These are phyloP conservation scores for Hetaerina americana DNA, from an alignment of 1,140 invertebrate genomes.

Conservation along the genomic window DNA sequence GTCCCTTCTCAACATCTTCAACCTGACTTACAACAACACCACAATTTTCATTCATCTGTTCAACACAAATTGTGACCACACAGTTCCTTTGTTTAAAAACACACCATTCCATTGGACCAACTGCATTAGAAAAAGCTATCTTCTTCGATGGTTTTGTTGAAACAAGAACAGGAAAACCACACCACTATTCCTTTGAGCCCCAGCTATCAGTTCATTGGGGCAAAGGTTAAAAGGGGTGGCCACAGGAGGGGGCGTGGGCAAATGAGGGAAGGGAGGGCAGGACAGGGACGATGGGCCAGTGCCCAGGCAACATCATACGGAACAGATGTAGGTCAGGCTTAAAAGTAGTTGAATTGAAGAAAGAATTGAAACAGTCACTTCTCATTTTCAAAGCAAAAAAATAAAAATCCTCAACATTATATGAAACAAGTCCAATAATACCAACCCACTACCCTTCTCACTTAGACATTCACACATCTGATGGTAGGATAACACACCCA, in stretches of 20 bases:
- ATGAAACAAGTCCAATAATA: neutral
- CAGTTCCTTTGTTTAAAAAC: neutral
- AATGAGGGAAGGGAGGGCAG: too few species aligned
- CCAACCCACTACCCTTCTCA: neutral
- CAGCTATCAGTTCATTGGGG: neutral
- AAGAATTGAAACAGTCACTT: neutral
- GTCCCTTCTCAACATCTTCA: neutral
- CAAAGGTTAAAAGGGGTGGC: neutral
- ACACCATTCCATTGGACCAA: neutral
- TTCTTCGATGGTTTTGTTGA: neutral
- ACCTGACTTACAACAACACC: neutral
- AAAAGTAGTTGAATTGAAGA: neutral
- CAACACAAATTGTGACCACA: neutral
- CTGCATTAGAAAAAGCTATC: neutral
- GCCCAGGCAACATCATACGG: neutral
- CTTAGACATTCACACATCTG: neutral
- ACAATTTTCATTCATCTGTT: neutral
- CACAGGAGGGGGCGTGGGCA: neutral
- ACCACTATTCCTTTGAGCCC: neutral
- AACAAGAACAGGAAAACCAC: neutral
- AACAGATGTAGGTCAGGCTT: neutral
- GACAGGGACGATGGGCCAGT: neutral
- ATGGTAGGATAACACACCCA: neutral
- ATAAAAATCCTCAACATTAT: conserved; percentile 1
- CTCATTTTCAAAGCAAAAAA: neutral